Conservation (phyloP, 2,797 vertebrate species). For the Calcarius lapponicus region DNA sequence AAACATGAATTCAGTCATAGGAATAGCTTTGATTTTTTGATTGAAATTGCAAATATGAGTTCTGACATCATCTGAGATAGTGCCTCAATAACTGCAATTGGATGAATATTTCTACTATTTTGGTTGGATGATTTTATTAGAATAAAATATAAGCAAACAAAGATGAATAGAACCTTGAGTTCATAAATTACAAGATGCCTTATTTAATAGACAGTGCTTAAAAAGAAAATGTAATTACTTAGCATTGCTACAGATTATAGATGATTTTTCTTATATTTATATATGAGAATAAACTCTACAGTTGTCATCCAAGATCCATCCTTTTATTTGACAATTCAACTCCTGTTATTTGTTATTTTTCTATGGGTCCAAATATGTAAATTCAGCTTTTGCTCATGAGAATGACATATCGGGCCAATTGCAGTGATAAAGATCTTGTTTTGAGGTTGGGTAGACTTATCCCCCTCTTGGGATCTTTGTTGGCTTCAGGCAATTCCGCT, state of each 20-base stretch:
- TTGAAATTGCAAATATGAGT: slow-evolving; percentile 5
- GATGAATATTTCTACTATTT: neutral
- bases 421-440: neutral
- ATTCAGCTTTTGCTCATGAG: neutral
- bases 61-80: slow-evolving; percentile 9
- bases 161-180: neutral
- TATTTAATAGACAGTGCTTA: neutral
- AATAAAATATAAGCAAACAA: neutral
- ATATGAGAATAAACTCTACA: neutral
- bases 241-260: neutral
- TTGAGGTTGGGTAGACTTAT: neutral
- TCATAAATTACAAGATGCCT: neutral
- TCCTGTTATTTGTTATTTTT: neutral
- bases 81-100: neutral
- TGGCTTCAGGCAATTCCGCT: neutral
- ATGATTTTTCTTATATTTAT: neutral
- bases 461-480: neutral
- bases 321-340: neutral
- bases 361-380: neutral
- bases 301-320: neutral
- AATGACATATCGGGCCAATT: neutral
- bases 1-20: neutral
- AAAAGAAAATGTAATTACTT: neutral
- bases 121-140: neutral
- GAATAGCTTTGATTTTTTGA: slow-evolving; percentile 20